Evolutionary conservation across 2,888 invertebrate genomes (phyloP), one percentile per base, ranked within the genome.

Genomic region (Pandemis corylana): DNA sequence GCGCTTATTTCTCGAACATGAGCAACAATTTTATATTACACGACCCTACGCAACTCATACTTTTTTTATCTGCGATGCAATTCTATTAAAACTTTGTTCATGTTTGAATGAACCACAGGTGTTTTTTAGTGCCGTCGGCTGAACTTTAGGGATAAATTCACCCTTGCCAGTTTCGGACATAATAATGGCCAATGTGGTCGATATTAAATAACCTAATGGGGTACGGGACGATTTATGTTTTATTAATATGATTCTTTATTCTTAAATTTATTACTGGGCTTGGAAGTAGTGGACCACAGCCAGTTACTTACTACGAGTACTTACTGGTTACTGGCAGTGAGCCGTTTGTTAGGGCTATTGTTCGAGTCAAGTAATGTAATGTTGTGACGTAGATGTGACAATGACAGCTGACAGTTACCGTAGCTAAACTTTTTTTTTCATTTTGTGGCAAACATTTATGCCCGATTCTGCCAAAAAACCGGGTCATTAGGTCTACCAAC

Each of bases 61-160:
- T 49, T 51, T 67, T 20, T 73, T 68, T 59, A 66, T 59, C 46
- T 59, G 63, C 4, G 28, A 36, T 36, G 28, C 28, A 15, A 73
- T 20, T 20, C 64, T 73, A 72, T 68, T 68, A 73, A 73, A 73
- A 73, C 68, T 68, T 73, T 56, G 63, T 36, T 41, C 41, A 20
- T 12, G 63, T 68, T 72, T 72, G 42, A 44, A 70, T 66, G 12
- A 61, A 63, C 68, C 68, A 62, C 72, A 67, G 72, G 63, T 72
- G 72, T 46, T 72, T 63, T 68, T 63, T 63, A 72, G 59, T 56
- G 56, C 56, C 62, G 15, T 28, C 28, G 36, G 44, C 15, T 13
- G 28, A 63, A 67, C 12, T 72, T 72, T 20, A 20, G 2, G 42
- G 49, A 59, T 71, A 59, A 64, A 62, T 72, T 44, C 36, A 51